Base-by-base conservation (phyloP, 2,113 vertebrate species). In the Stegostoma tigrinum region DNA sequence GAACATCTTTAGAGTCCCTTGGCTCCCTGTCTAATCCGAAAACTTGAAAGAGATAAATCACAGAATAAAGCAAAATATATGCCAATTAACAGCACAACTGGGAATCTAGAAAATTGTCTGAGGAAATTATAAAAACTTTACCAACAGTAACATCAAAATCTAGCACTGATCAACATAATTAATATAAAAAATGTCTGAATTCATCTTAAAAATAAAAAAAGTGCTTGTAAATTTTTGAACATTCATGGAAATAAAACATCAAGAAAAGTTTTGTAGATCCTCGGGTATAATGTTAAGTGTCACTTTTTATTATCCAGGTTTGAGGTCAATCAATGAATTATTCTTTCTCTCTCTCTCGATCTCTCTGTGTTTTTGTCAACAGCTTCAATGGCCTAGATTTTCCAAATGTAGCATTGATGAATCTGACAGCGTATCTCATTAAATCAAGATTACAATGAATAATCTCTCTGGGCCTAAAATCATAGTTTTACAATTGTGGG, bases 211-310 rank as follows among this genome's bases (percentile, higher is more conserved):
- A 67, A 38, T 30, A 87, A 87, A 3, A 48, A 94, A 38, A 30
- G 27, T 48, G 23, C 52, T 3, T 10, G 30, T 61, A 55, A 34
- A 61, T 5, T 90, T 27, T 15, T 83, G 38, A 94, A 94, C 3
- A 67, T 94, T n/a, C 6, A 21, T 42, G 66, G n/a, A 38, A 94
- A 45, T 70, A 94, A 94, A 94, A 94, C 70, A 94, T 94, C 24
- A 42, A 94, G 3, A 34, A 45, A 64, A 45, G n/a, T 70, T 38
- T 93, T 91, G 48, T n/a, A 2, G 23, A 38, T 93, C 90, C n/a
- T 94, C n/a, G 21, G 90, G 55, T 67, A 93, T 94, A 27, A 42
- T 27, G 38, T 67, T 45, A 66, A 45, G 8, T 68, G 38, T 70
- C 91, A n/a, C 68, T 68, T 70, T 45, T 94, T 45, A 45, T 48